Percentiles rank a stretch among this genome's conserved stretches.
Conservation (phyloP, 2,797 vertebrate genomes). For the Sorex maritimensis region DNA sequence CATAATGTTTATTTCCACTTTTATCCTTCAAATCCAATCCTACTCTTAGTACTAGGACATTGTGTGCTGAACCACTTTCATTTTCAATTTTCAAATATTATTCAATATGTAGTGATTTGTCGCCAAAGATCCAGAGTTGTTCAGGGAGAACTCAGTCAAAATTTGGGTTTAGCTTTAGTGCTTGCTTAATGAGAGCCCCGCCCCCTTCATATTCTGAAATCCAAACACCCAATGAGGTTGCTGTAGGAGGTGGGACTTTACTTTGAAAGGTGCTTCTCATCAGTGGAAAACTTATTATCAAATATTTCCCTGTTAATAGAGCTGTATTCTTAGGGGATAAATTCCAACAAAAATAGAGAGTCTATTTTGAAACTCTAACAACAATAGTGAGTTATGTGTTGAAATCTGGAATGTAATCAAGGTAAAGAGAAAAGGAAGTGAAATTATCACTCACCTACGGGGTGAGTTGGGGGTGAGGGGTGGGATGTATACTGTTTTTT, state of each 20-base stretch:
- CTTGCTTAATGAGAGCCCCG: background rate
- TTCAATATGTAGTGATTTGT: conserved; percentile 24
- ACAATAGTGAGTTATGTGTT: no score
- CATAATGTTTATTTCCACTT: background rate
- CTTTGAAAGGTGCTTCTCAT: no score
- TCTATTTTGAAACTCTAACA: no score
- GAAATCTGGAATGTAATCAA: no score
- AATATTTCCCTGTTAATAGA: no score
- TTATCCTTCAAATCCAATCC: background rate
- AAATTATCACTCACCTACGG: no score
- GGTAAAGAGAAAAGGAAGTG: no score
- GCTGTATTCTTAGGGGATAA: no score
- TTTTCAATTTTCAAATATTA: conserved; percentile 60
- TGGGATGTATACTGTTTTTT: no score
- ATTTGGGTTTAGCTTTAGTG: background rate
- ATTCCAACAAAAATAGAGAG: no score
- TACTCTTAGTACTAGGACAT: background rate
- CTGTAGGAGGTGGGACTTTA: background rate
- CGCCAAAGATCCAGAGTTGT: background rate
- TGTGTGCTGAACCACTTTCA: background rate
- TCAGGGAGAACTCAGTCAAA: background rate
- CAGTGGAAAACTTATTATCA: no score
- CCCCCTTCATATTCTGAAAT: background rate
- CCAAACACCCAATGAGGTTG: background rate
- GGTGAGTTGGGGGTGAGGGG: no score